Evolutionary conservation across 2,888 invertebrate species (phyloP).

Genomic region (Brachynemurus nebulosus): DNA sequence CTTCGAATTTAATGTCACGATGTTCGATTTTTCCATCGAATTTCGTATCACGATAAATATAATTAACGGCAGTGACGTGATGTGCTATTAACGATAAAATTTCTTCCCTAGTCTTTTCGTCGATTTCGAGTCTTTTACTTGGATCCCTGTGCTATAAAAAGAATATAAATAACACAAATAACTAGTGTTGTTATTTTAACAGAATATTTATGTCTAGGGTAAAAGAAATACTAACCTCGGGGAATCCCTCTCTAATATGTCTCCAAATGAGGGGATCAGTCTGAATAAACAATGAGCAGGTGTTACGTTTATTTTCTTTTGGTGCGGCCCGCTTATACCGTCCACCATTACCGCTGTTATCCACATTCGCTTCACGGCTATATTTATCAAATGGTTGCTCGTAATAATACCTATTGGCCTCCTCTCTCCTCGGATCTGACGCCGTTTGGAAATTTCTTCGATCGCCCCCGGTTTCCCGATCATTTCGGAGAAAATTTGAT

Average conservation of each 20-base stretch:
- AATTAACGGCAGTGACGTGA: constrained; percentile 97
- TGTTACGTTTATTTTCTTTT: constrained; percentile 63
- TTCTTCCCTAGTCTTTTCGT: constrained; percentile 90
- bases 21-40: constrained; percentile 85
- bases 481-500: too few relatives aligned
- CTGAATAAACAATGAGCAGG: constrained; percentile 92
- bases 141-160: constrained; percentile 53
- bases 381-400: constrained; percentile 56
- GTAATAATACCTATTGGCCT: constrained; percentile 7
- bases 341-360: constrained; percentile 19
- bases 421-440: constrained; percentile 13
- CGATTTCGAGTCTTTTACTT: constrained; percentile 50
- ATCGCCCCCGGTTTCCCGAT: too few relatives aligned
- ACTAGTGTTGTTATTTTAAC: not conserved
- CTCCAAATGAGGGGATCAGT: constrained; percentile 97
- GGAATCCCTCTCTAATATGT: constrained; percentile 72
- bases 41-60: constrained; percentile 88
- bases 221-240: constrained; percentile 48
- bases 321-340: constrained; percentile 32
- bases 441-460: too few relatives aligned
- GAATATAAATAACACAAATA: constrained; percentile 6
- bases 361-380: constrained; percentile 55
- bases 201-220: not conserved
- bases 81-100: constrained; percentile 94
- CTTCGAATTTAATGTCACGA: constrained; percentile 92